A percentile compares a stretch with the other conserved stretches of the same genome.
These are phyloP conservation scores for Ophion slaviceki DNA, from an alignment of 2,888 invertebrate genomes.

Conservation along the genomic window DNA sequence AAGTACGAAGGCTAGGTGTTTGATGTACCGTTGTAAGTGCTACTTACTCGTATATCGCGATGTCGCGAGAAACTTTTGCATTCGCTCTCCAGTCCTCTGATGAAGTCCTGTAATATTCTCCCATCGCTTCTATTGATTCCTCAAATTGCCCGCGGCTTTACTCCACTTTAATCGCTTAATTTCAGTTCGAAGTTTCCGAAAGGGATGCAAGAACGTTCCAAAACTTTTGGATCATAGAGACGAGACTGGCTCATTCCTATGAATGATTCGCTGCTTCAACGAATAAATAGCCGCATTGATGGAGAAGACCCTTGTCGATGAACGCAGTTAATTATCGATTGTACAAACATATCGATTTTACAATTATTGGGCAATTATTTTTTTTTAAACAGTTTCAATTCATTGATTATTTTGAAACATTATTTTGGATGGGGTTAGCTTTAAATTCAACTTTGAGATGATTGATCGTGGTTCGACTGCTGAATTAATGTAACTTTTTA, in stretches of 20 bases:
- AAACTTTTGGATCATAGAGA: conserved; percentile 9
- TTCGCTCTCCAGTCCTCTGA: conserved; percentile 43
- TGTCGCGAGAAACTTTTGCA: conserved; percentile 48
- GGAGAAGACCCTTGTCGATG: not conserved
- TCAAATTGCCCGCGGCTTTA: conserved; percentile 21
- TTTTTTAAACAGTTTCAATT: too few species aligned
- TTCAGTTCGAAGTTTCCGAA: conserved; percentile 32
- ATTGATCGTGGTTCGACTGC: not conserved
- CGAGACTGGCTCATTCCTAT: not conserved
- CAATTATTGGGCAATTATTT: too few species aligned
- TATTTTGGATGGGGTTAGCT: not conserved
- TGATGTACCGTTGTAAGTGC: conserved; percentile 22
- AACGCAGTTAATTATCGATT: not conserved
- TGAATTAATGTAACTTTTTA: not conserved
- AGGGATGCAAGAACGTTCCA: conserved; percentile 19
- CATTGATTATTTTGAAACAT: not conserved
- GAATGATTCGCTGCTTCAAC: not conserved
- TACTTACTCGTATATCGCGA: conserved; percentile 41
- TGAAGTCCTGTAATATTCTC: conserved; percentile 22
- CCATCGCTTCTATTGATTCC: not conserved
- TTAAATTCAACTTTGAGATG: not conserved
- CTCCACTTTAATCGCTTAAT: conserved; percentile 40
- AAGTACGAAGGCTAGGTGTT: not conserved
- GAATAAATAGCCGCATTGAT: not conserved
- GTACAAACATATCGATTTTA: too few species aligned